Evolutionary conservation across 2,113 vertebrate genomes (phyloP).

Genomic region (Zosterops hypoxanthus): DNA sequence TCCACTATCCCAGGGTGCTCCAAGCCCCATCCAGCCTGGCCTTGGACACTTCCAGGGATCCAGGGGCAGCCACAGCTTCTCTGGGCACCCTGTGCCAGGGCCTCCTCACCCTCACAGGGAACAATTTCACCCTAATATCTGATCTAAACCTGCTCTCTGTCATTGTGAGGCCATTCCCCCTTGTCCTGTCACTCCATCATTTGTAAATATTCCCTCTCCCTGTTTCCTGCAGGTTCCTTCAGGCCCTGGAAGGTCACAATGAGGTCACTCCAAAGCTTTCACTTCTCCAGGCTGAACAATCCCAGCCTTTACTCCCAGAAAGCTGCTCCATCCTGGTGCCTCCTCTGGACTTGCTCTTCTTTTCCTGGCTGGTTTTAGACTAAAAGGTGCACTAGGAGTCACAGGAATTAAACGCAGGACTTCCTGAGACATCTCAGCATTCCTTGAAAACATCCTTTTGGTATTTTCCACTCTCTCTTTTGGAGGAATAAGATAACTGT

Average conservation of each 20-base stretch:
- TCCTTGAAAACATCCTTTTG: background rate
- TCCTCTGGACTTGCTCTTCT: background rate
- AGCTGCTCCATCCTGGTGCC: background rate
- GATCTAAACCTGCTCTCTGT: background rate
- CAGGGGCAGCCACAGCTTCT: background rate
- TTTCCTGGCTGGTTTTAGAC: background rate
- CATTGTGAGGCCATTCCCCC: background rate
- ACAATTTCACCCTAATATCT: background rate
- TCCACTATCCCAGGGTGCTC: rapidly evolving
- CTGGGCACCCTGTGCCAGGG: background rate
- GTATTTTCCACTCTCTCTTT: background rate
- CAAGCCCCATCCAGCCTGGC: rapidly evolving
- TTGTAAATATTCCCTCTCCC: background rate
- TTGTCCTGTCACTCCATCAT: background rate
- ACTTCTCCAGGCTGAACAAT: background rate
- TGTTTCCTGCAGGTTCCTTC: too few species aligned
- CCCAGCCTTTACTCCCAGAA: background rate
- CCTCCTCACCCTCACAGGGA: rapidly evolving
- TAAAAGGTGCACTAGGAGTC: background rate
- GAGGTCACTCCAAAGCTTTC: background rate
- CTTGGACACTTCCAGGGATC: background rate
- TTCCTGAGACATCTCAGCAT: background rate
- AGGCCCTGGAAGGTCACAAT: rapidly evolving
- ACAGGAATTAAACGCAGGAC: background rate
- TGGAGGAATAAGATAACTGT: background rate